These are phyloP conservation scores for Sorex fumeus DNA, from an alignment of 2,113 vertebrate species.

Conservation along the genomic window DNA sequence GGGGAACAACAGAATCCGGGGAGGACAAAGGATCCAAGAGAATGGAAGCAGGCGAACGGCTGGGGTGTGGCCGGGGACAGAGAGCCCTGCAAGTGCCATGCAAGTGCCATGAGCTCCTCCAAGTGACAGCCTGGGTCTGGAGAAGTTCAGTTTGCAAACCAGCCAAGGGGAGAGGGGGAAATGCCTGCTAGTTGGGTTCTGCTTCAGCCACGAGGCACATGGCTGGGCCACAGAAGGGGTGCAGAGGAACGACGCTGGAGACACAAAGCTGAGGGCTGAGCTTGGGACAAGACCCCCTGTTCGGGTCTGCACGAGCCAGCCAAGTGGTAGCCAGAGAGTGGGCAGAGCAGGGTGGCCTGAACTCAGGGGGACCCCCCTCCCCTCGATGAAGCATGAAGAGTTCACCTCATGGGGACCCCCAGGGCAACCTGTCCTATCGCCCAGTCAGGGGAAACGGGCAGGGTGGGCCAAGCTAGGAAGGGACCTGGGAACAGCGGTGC, in stretches of 20 bases:
- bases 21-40: slow-evolving; percentile 44
- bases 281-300: not conserved
- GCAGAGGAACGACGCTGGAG: not conserved
- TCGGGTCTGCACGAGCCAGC: too few species aligned
- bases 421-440: not conserved
- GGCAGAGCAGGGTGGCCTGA: not conserved
- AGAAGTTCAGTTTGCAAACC: slow-evolving; percentile 29
- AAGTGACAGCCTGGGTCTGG: not conserved
- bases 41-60: not conserved
- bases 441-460: not conserved
- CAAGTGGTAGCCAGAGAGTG: not conserved
- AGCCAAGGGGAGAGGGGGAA: not conserved
- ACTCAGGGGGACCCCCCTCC: too few species aligned
- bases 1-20: not conserved
- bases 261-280: not conserved
- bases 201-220: not conserved
- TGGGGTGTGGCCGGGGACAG: not conserved
- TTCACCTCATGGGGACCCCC: not conserved
- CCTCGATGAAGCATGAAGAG: too few species aligned
- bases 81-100: not conserved
- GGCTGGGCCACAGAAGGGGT: not conserved
- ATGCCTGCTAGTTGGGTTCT: not conserved
- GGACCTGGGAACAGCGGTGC: not conserved
- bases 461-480: not conserved
- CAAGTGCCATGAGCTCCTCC: not conserved